These are phyloP conservation scores for Heliconius congener DNA, from an alignment of 1,140 invertebrate genomes.

Conservation along the genomic window DNA sequence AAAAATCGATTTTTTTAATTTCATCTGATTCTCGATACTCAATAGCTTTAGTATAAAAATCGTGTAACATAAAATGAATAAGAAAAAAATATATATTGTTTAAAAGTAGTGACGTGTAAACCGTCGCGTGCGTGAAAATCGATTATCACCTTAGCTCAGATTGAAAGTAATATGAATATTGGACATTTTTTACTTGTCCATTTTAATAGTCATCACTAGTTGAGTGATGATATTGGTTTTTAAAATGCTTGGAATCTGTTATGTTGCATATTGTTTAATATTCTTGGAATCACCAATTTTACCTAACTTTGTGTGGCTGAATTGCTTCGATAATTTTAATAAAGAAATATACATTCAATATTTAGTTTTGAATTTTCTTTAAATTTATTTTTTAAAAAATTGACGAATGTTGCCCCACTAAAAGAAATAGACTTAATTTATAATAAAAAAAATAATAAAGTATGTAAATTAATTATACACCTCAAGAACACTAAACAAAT, in stretches of 20 bases:
- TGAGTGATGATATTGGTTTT: neutral
- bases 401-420: too few relatives aligned
- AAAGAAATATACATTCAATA: too few relatives aligned
- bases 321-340: too few relatives aligned
- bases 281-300: too few relatives aligned
- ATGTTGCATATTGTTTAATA: neutral
- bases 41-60: slow-evolving; percentile 6
- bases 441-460: too few relatives aligned
- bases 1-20: neutral
- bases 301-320: too few relatives aligned
- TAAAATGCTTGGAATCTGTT: too few relatives aligned
- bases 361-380: too few relatives aligned
- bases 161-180: slow-evolving; percentile 15
- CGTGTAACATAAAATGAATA: neutral
- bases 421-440: too few relatives aligned
- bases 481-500: too few relatives aligned
- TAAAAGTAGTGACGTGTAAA: slow-evolving; percentile 25
- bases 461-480: too few relatives aligned
- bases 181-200: slow-evolving; percentile 11
- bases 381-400: too few relatives aligned
- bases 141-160: slow-evolving; percentile 17
- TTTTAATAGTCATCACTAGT: slow-evolving; percentile 1
- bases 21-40: slow-evolving; percentile 1
- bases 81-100: slow-evolving; percentile 20
- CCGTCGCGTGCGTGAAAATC: slow-evolving; percentile 29